Base-by-base conservation (phyloP, 2,797 vertebrate genomes). In the Borostomias antarcticus region DNA sequence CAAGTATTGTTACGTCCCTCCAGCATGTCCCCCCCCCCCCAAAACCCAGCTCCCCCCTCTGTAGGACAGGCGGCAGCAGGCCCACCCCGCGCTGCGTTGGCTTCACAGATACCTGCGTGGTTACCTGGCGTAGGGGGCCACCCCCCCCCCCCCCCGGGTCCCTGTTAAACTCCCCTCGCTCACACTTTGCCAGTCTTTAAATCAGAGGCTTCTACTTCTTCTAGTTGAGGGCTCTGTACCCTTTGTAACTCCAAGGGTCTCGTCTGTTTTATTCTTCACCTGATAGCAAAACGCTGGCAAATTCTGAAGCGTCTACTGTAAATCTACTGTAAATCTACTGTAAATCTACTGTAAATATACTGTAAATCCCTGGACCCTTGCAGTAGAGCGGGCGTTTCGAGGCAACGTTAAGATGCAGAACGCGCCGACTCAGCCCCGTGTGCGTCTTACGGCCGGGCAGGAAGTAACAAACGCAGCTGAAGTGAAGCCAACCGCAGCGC, bases 11-110 rank as follows among this genome's bases (percentile, higher is more conserved):
- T 65, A 86, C 79, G 83, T 85, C 86, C 89, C 29, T 88, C 88
- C 85, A 91, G 92, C 92, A 92, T 93, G 92, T 86, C 65, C 88
- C 86, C 92, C 84, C 91, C 92, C 90, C 90, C 85, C 93, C 89
- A 93, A 94, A 91, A 85, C 91, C 84, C n/a, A 48, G 19, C 63
- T 87, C 64, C 88, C 85, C 92, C 19, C 53, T 21, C 21, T 5
- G 68, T 89, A 89, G 91, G 89, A 84, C 72, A 85, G 63, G 62
- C 77, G 79, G 77, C 78, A 69, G 75, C 76, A 80, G 77, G 73
- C 78, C n/a, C n/a, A n/a, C n/a, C n/a, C n/a, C n/a, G n/a, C n/a
- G n/a, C n/a, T n/a, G n/a, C n/a, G n/a, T n/a, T n/a, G n/a, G n/a
- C 87, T 88, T 88, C 81, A 69, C 81, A 81, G 30, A n/a, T n/a